These are phyloP conservation scores for Troides helena DNA, from an alignment of 2,888 invertebrate genomes.

Conservation along the genomic window DNA sequence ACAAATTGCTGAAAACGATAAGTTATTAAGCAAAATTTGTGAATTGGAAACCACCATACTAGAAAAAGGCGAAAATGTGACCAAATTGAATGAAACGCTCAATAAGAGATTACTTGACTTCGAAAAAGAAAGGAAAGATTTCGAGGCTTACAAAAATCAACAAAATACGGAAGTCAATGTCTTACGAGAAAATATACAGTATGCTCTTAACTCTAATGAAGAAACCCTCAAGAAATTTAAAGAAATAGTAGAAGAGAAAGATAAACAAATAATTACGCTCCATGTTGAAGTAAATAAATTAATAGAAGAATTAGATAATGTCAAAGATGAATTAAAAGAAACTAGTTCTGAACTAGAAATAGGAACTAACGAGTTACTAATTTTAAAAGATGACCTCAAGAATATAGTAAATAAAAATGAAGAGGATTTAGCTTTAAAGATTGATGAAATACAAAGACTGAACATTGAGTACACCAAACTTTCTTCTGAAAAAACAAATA, in stretches of 20 bases:
- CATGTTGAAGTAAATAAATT: conserved; percentile 64
- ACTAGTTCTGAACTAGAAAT: conserved; percentile 64
- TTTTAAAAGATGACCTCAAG: conserved; percentile 57
- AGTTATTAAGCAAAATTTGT: conserved; percentile 39
- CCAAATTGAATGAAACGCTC: conserved; percentile 40
- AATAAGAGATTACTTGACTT: conserved; percentile 40
- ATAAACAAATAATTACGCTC: conserved; percentile 54
- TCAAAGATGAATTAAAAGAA: conserved; percentile 61
- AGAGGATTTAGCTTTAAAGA: conserved; percentile 51
- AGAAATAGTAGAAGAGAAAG: conserved; percentile 55
- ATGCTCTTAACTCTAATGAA: conserved; percentile 54
- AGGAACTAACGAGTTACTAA: conserved; percentile 56
- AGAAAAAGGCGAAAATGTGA: conserved; percentile 42
- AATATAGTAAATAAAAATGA: conserved; percentile 47
- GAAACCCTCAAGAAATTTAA: conserved; percentile 57
- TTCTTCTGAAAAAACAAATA: conserved; percentile 38
- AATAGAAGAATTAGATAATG: conserved; percentile 46
- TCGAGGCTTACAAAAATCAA: conserved; percentile 68
- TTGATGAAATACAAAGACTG: conserved; percentile 54
- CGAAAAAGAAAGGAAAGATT: conserved; percentile 56
- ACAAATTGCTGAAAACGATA: conserved; percentile 42
- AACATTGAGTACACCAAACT: conserved; percentile 50
- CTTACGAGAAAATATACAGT: conserved; percentile 66
- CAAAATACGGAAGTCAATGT: conserved; percentile 56
- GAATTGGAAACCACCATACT: conserved; percentile 42